Conservation (phyloP, 2,113 vertebrate genomes). For the Limanda limanda region DNA sequence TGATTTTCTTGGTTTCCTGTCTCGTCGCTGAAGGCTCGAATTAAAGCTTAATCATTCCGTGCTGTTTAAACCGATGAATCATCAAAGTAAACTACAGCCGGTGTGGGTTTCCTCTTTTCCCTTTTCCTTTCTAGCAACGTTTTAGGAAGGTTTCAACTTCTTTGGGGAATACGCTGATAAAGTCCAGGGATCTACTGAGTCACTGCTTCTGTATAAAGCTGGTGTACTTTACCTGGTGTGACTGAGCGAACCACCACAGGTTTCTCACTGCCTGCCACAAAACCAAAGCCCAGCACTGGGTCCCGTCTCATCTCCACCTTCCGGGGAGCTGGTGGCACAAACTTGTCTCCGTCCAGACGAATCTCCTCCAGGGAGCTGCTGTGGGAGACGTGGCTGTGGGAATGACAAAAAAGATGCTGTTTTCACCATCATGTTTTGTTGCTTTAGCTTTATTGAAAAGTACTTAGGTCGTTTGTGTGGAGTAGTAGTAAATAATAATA, state of each 20-base stretch:
- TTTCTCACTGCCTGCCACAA: slow-evolving; percentile 98
- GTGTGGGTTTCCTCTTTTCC: slow-evolving; percentile 15
- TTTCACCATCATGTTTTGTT: background rate
- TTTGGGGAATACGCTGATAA: slow-evolving; percentile 25
- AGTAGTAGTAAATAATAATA: background rate
- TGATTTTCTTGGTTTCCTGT: slow-evolving; percentile 18
- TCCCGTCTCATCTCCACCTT: slow-evolving; percentile 99
- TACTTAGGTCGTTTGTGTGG: background rate
- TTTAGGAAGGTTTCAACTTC: slow-evolving; percentile 43
- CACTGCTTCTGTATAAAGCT: slow-evolving; percentile 24
- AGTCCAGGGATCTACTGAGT: slow-evolving; percentile 42
- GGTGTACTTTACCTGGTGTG: slow-evolving; percentile 90
- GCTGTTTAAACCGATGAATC: slow-evolving; percentile 63
- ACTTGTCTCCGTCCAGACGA: slow-evolving; percentile 91
- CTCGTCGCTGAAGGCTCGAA: slow-evolving; percentile 40
- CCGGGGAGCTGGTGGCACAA: slow-evolving; percentile 91
- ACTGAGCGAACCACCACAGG: slow-evolving; percentile 98
- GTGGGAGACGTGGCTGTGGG: slow-evolving; percentile 91
- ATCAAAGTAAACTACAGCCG: slow-evolving; percentile 23
- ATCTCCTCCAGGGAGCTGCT: slow-evolving; percentile 93
- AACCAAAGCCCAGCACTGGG: slow-evolving; percentile 97
- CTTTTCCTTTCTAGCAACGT: slow-evolving; percentile 15
- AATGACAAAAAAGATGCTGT: background rate
- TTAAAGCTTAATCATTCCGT: slow-evolving; percentile 51
- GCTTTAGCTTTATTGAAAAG: background rate